A percentile compares a stretch with the other conserved stretches of the same genome.
Evolutionary conservation across 2,797 vertebrate genomes (phyloP).

Genomic region (Valencia hispanica): DNA sequence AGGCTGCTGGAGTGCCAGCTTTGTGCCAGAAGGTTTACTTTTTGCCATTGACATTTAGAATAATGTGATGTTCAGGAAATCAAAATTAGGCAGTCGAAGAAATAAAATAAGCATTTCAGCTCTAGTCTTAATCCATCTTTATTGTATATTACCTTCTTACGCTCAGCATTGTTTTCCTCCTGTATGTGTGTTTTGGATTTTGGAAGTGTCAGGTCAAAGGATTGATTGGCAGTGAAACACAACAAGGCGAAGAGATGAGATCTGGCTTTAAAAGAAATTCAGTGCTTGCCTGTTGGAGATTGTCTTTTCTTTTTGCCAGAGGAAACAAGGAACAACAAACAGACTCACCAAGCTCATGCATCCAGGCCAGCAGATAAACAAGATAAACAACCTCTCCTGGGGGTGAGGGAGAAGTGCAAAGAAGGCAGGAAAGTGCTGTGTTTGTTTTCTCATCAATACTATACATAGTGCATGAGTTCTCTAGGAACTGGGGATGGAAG

Average conservation of each 20-base stretch:
- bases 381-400: slow-evolving; percentile 64
- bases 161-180: not conserved
- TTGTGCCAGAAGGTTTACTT: not conserved
- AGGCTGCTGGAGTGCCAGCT: too few species aligned
- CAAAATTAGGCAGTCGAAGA: not conserved
- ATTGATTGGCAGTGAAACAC: slow-evolving; percentile 23
- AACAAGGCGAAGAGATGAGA: slow-evolving; percentile 20
- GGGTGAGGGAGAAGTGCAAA: slow-evolving; percentile 41
- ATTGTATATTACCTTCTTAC: not conserved
- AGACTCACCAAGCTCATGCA: slow-evolving; percentile 39
- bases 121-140: not conserved
- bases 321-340: slow-evolving; percentile 43
- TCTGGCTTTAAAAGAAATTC: slow-evolving; percentile 13
- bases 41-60: not conserved
- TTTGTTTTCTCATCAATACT: slow-evolving; percentile 67
- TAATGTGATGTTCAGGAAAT: not conserved
- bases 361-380: slow-evolving; percentile 56
- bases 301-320: slow-evolving; percentile 21
- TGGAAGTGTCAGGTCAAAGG: not conserved
- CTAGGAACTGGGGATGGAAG: slow-evolving; percentile 35
- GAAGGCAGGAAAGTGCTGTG: slow-evolving; percentile 43
- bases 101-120: not conserved
- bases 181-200: not conserved
- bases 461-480: slow-evolving; percentile 72
- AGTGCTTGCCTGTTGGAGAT: slow-evolving; percentile 23